phyloP scores from a whole-genome alignment of 2,888 invertebrate genomes.

The Tetragonisca angustula region DNA sequence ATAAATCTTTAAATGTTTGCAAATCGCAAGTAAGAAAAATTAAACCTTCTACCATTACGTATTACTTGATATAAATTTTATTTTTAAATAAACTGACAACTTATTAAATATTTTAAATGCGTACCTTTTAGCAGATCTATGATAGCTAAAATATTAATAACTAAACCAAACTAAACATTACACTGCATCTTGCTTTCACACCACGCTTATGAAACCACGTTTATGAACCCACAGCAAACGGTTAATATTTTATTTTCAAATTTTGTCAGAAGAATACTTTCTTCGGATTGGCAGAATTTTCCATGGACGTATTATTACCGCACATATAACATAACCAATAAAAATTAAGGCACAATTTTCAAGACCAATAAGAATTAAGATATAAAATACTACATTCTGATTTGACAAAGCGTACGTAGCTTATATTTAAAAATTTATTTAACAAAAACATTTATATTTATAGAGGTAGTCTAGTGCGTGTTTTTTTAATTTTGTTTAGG shows the following conservation, averaged over 20 bases:
- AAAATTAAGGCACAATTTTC: background rate
- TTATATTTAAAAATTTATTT: background rate
- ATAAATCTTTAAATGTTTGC: background rate
- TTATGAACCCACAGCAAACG: constrained; percentile 27
- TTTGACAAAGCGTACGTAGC: background rate
- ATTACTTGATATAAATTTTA: constrained; percentile 1
- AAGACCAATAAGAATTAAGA: constrained; percentile 7
- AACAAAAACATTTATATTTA: background rate
- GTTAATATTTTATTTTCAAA: constrained; percentile 53
- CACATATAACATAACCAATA: constrained; percentile 27
- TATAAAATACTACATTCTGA: background rate
- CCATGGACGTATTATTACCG: constrained; percentile 5
- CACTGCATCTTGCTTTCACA: background rate
- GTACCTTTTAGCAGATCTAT: constrained; percentile 3
- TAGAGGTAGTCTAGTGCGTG: too few species aligned
- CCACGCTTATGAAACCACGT: background rate
- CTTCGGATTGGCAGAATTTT: constrained; percentile 32
- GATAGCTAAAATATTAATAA: background rate
- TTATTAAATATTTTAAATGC: background rate
- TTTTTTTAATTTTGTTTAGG: too few species aligned
- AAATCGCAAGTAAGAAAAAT: background rate
- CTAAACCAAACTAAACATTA: constrained; percentile 13
- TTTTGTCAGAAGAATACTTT: constrained; percentile 15
- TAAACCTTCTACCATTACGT: background rate
- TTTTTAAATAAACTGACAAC: background rate